A percentile compares a stretch with the other conserved stretches of the same genome.
These are phyloP conservation scores for Poecile montanus DNA, from an alignment of 2,797 vertebrate genomes.

Conservation along the genomic window DNA sequence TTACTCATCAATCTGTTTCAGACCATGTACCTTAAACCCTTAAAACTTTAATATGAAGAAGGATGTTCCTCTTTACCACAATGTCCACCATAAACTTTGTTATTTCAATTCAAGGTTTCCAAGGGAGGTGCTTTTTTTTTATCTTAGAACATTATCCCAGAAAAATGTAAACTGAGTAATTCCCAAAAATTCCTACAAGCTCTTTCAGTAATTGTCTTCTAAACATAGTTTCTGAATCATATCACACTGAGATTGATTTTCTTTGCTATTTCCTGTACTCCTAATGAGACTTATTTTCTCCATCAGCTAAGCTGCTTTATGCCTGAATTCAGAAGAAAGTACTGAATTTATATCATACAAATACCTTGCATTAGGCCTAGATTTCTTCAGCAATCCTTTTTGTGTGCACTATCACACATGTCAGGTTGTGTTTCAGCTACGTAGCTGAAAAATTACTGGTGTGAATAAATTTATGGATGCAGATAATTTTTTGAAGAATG, in stretches of 20 bases:
- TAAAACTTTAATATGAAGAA: not conserved
- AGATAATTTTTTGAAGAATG: not conserved
- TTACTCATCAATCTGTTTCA: not conserved
- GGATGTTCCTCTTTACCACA: not conserved
- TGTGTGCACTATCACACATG: not conserved
- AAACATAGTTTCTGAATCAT: not conserved
- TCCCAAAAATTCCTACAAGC: not conserved
- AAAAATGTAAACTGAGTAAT: not conserved
- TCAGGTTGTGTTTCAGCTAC: not conserved
- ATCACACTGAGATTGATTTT: not conserved
- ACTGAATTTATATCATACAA: fast-evolving
- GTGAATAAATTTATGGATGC: not conserved
- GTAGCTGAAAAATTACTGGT: not conserved
- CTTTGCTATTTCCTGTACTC: not conserved
- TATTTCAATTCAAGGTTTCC: not conserved
- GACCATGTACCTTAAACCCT: not conserved
- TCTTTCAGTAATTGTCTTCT: not conserved
- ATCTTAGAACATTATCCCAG: not conserved
- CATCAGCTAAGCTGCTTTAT: not conserved
- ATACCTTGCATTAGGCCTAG: not conserved
- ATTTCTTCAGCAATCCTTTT: not conserved
- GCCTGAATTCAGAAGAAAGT: not conserved
- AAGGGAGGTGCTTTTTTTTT: not conserved
- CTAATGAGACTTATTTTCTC: not conserved
- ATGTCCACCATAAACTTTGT: not conserved